Evolutionary conservation across 2,113 vertebrate genomes (phyloP).

Genomic region (Brachyhypopomus gauderio): DNA sequence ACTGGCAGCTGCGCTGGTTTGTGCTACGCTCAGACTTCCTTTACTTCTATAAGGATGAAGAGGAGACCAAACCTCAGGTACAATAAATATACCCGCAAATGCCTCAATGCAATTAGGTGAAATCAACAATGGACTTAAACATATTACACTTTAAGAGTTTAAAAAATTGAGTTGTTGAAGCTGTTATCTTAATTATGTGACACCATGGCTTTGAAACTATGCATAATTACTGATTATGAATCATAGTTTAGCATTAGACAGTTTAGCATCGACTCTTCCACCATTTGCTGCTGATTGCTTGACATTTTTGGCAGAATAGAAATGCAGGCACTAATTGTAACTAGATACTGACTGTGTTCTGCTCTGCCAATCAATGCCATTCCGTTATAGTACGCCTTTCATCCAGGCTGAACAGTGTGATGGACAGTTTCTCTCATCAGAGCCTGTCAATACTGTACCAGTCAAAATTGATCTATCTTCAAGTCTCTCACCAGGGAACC

Average conservation of each 20-base stretch:
- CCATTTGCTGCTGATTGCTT: background rate
- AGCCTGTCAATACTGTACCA: slow-evolving; percentile 65
- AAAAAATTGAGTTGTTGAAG: too few species aligned
- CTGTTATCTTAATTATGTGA: too few species aligned
- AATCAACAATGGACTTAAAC: too few species aligned
- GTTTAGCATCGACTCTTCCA: background rate
- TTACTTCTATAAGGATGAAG: slow-evolving; percentile 92
- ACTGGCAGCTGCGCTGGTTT: slow-evolving; percentile 95
- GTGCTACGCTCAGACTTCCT: slow-evolving; percentile 87
- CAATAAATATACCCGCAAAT: too few species aligned
- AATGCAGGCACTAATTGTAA: slow-evolving; percentile 21
- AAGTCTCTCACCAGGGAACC: slow-evolving; percentile 45
- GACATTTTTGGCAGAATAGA: slow-evolving; percentile 11
- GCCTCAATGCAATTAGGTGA: too few species aligned
- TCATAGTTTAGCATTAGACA: slow-evolving; percentile 1
- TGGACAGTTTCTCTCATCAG: slow-evolving; percentile 60
- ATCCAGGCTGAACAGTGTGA: slow-evolving; percentile 53
- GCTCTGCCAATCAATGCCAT: slow-evolving; percentile 35
- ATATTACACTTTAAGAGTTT: too few species aligned
- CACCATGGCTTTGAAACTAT: background rate
- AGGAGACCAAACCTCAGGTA: slow-evolving; percentile 93
- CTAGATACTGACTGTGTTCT: slow-evolving; percentile 5
- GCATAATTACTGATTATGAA: background rate
- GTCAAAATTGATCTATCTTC: slow-evolving; percentile 58
- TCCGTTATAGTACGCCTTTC: slow-evolving; percentile 34